Evolutionary conservation across 37 sponge, comb jelly and placozoan species (phyloP), one percentile per base, ranked within the genome.

Genomic region (Halichondria panicea): DNA sequence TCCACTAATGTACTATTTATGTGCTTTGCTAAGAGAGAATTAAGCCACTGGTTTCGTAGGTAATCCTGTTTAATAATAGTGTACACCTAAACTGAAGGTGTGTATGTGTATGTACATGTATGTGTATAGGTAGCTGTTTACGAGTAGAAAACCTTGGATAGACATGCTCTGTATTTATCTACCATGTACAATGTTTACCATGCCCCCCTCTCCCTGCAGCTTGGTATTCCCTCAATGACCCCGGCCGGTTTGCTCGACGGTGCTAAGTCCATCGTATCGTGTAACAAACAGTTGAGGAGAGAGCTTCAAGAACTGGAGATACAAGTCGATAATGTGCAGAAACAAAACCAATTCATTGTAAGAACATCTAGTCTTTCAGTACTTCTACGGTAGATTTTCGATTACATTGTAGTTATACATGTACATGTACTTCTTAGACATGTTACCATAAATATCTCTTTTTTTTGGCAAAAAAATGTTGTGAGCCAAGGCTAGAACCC

Each of bases 231-330:
- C 12, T 65, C 89, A 18, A 54, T 84, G 64, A 86, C 86, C 1
- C 94, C 94, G 27, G 82, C 72, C 12, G 89, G 83, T 27, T 63
- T 93, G 32, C 74, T 85, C 38, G 45, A 66, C 15, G 87, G 94
- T 22, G 94, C 86, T 36, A 88, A 81, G 67, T 45, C 68, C 46
- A 93, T 93, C 33, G 84, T 81, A 18, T 37, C 71, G 27, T 81
- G 59, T 34, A 88, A 93, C 80, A 93, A 77, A 45, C 70, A 82
- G 63, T 76, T 93, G 37, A 81, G 81, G 38, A 78, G 60, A 33
- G 83, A 93, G 28, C 59, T 89, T 46, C 36, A 65, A 12, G 58
- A 61, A 21, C 56, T 89, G 44, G 94, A 93, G 62, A 65, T 46
- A 37, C 78, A 85, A 18, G 64, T 89, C 9, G 31, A 53, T 13